Evolutionary conservation across 2,888 invertebrate species (phyloP), one percentile per base, ranked within the genome.

Genomic region (Seira ritae): DNA sequence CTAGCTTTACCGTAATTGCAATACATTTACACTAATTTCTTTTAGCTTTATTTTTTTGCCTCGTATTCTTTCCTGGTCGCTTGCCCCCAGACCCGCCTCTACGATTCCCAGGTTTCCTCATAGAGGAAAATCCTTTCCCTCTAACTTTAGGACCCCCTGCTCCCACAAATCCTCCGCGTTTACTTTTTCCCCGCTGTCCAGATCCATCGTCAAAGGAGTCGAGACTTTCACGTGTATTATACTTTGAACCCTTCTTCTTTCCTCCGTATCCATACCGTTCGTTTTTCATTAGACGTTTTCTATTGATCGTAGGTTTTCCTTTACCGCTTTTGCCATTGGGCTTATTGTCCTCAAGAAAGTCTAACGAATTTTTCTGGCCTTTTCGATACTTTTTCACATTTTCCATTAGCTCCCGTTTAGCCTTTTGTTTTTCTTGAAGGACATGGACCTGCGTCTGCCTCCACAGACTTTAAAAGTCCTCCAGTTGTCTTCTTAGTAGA

Each of bases 361-460:
- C 95, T 23, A 96, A 92, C 91, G 96, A 95, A 79, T 94, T 93
- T 0, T 95, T 93, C 89, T 94, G 93, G 12, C 97, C 97, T 91
- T 97, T 97, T 50, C 96, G 94, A 89, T 96, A 98, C 90, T 98
- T 96, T 90, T 99, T 98, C 17, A 99, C 94, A 90, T 98, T 95
- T 89, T 98, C 96, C 68, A 97, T 90, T 94, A 98, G 94, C 89
- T 97, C 95, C 90, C 94, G 95, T 91, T 99, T 99, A 84, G 98
- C 98, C 80, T 95, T 94, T 76, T 96, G 95, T 90, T 97, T 94
- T 90, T 96, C 95, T 73, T 96, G 91, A 90, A 95, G 94, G 0
- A 95, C 94, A 90, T 98, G 96, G 80, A 94, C 93, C 92, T 96
- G 94, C 88, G 98, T 93, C 90, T 97, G 94, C 94, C 0, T 92